Conservation (phyloP, 2,888 invertebrate species). For the Drosophila trichaetosa region DNA sequence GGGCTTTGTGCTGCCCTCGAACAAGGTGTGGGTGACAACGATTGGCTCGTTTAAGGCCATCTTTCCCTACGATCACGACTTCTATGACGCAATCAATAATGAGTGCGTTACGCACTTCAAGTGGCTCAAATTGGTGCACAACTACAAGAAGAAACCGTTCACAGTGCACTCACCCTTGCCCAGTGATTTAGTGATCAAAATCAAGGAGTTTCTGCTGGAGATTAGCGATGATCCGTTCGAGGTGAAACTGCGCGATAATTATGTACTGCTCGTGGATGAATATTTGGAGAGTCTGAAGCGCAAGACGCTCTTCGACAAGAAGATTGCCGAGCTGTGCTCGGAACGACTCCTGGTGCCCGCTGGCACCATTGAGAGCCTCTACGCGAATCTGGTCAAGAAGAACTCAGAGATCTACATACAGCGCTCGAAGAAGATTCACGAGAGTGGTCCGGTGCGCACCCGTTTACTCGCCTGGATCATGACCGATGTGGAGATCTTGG, state of each 20-base stretch:
- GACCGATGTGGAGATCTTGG: conserved; percentile 88
- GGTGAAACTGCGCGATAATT: conserved; percentile 97
- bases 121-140: conserved; percentile 96
- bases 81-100: conserved; percentile 94
- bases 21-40: conserved; percentile 87
- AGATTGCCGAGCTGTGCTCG: conserved; percentile 93
- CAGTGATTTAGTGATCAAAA: conserved; percentile 95
- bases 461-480: conserved; percentile 95
- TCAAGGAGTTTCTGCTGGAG: conserved; percentile 95
- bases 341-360: conserved; percentile 92
- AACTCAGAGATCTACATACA: conserved; percentile 98
- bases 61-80: conserved; percentile 95
- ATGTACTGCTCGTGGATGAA: conserved; percentile 97
- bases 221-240: conserved; percentile 99
- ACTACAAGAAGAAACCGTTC: conserved; percentile 89
- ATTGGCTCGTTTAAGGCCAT: conserved; percentile 85
- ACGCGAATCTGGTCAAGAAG: conserved; percentile 93
- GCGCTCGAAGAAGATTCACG: conserved; percentile 89
- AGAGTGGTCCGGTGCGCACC: conserved; percentile 88
- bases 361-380: conserved; percentile 95
- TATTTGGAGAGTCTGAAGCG: conserved; percentile 96
- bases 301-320: conserved; percentile 94
- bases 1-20: conserved; percentile 89
- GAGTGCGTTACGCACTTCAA: conserved; percentile 96
- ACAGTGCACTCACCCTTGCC: conserved; percentile 91